Base-by-base conservation (phyloP, 2,888 invertebrate species). In the Luperina nickerlii region DNA sequence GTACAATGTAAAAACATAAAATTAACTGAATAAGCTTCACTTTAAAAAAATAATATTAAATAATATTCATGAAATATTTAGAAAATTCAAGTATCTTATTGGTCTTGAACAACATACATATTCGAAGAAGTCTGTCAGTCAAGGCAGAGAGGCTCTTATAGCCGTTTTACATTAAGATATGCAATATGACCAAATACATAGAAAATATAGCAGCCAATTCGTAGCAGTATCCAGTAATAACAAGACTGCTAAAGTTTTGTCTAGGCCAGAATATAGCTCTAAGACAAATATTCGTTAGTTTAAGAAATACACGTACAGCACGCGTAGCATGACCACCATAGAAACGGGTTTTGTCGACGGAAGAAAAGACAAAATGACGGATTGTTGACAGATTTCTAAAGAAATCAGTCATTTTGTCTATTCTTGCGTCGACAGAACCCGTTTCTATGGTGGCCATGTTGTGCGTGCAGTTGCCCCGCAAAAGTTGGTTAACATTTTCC, bases 101-200 rank as follows among this genome's bases (percentile, higher is more conserved):
- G 24, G 62, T 82, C 67, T 81, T 83, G 67, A 83, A 70, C 70
- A 82, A 57, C 38, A 60, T 66, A 78, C 38, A 81, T 83, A 81
- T 83, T 72, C 67, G 62, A 82, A 78, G 32, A 62, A 57, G 45
- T 65, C 51, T 65, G 82, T 81, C 66, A 81, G 77, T 81, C 81
- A 76, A 83, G 81, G 71, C 76, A 81, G 62, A 76, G 32, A 15
- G 65, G 60, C 51, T 51, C 51, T 4, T 54, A 67, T 15, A n/a
- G 69, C 60, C 71, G 7, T 71, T 67, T 48, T 63, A 67, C n/a
- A 71, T 63, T 63, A 72, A 63, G 71, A 78, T 78, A 82, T 77
- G 32, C 70, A 77, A 67, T 82, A 51, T 24, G 32, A 63, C 67
- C 15, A 57, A 83, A 72, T 15, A 76, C 48, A 57, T 38, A 62